Percentiles rank a stretch among this genome's conserved stretches.
These are phyloP conservation scores for Salvelinus namaycush DNA, from an alignment of 2,113 vertebrate genomes.

Conservation along the genomic window DNA sequence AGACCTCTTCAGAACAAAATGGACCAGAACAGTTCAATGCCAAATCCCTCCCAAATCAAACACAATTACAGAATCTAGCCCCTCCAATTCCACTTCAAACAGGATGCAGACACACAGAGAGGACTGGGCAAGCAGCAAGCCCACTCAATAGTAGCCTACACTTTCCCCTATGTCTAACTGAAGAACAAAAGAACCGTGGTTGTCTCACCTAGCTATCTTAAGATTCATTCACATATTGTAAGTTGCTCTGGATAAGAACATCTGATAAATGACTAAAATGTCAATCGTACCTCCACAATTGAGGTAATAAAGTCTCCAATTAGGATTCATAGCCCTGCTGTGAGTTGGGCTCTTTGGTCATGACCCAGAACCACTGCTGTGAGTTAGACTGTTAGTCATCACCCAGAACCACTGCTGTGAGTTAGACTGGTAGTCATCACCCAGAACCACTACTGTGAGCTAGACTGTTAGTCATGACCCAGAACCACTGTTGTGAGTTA, in stretches of 20 bases:
- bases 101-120: background rate
- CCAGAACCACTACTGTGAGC: too few species aligned
- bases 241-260: too few species aligned
- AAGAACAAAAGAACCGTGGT: background rate
- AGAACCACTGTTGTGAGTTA: too few species aligned
- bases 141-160: background rate
- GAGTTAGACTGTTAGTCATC: background rate
- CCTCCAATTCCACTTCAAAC: background rate
- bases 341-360: background rate
- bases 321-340: background rate
- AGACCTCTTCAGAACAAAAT: slow-evolving; percentile 17
- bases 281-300: background rate
- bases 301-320: background rate
- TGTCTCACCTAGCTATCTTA: too few species aligned
- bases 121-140: slow-evolving; percentile 7
- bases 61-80: slow-evolving; percentile 29
- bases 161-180: background rate
- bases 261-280: too few species aligned
- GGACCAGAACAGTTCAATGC: slow-evolving; percentile 3
- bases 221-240: too few species aligned
- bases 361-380: background rate
- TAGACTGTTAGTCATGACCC: too few species aligned
- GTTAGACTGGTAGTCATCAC: too few species aligned
- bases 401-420: too few species aligned
- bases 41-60: slow-evolving; percentile 42